Percentiles rank a stretch among this genome's conserved stretches.
phyloP scores from a whole-genome alignment of 2,113 vertebrate genomes.

The Rhinopomastus cyanomelas region DNA sequence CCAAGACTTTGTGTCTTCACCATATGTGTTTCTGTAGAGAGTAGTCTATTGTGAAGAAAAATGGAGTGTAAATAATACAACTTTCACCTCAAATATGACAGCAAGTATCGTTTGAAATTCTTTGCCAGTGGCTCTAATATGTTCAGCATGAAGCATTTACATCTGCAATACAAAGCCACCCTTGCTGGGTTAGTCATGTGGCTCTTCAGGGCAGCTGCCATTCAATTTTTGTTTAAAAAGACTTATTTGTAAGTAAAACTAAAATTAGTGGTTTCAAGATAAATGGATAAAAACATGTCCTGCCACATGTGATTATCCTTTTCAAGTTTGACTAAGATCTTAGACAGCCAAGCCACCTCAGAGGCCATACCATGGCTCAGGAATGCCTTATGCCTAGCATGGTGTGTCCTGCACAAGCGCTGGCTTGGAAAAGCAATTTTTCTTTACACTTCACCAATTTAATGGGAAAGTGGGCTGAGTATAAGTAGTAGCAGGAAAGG shows the following conservation, averaged over 20 bases:
- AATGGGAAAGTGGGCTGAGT: neutral
- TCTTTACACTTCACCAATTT: neutral
- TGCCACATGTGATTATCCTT: neutral
- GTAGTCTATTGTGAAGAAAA: neutral
- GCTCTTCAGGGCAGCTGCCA: neutral
- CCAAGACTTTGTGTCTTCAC: neutral
- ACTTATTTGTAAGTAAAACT: neutral
- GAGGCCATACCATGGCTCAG: neutral
- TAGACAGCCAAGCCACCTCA: neutral
- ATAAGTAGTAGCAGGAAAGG: neutral
- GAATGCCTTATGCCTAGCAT: fast-evolving
- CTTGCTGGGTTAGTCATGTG: neutral
- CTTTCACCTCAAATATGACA: neutral
- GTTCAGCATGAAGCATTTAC: neutral
- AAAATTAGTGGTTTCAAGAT: neutral
- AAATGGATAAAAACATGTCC: neutral
- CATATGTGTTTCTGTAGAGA: fast-evolving
- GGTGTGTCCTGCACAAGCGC: neutral
- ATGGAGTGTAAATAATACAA: neutral
- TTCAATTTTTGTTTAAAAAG: neutral
- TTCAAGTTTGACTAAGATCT: neutral
- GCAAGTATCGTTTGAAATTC: neutral
- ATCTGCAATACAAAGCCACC: neutral
- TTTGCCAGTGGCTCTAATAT: neutral
- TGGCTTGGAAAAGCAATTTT: neutral